Conservation (phyloP, 2,113 vertebrate genomes). For the Willisornis vidua region DNA sequence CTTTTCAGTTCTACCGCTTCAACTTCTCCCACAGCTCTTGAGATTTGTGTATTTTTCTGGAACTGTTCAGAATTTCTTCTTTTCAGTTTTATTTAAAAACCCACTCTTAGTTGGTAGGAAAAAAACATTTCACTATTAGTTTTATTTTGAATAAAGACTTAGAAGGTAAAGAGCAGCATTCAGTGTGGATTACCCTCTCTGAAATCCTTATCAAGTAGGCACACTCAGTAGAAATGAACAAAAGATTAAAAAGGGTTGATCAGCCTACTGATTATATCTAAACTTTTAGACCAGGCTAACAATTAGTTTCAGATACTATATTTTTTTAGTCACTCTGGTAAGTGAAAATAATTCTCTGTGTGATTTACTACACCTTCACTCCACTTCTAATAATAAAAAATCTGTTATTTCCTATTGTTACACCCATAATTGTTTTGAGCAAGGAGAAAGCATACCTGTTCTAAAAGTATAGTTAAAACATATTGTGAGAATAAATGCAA, state of each 20-base stretch:
- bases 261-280: neutral
- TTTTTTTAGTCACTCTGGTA: neutral
- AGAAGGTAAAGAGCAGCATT: neutral
- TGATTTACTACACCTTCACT: neutral
- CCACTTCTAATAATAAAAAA: neutral
- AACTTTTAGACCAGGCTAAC: neutral
- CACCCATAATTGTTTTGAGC: neutral
- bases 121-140: neutral
- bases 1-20: neutral
- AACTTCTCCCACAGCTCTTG: neutral
- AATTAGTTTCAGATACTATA: neutral
- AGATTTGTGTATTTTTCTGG: neutral
- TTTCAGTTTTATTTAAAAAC: neutral
- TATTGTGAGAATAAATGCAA: neutral
- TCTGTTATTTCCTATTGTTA: neutral
- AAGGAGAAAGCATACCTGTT: neutral
- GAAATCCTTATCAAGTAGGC: neutral
- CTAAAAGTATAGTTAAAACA: neutral
- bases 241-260: neutral
- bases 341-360: neutral
- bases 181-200: neutral
- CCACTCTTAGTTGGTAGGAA: neutral
- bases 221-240: neutral
- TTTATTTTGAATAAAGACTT: neutral
- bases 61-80: neutral